Base-by-base conservation (phyloP, 2,888 invertebrate genomes). In the Chloroclysta siterata region DNA sequence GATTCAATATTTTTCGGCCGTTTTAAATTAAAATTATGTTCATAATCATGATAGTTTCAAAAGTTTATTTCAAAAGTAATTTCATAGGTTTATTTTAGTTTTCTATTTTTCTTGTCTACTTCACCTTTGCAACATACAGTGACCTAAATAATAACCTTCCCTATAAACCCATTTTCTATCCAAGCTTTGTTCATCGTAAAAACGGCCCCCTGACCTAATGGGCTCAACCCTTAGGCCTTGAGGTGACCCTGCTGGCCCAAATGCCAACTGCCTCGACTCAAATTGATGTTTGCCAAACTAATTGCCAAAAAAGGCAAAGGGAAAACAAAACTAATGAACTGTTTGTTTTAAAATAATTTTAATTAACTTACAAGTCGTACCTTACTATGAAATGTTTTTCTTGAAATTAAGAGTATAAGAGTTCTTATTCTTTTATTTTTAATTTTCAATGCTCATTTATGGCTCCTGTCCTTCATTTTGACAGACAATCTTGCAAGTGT, bases 171-270 rank as follows among this genome's bases (percentile, higher is more conserved):
- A 64, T 69, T 67, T 60, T 61, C 53, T 63, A 58, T 28, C 56
- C 65, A 65, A 68, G 72, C 51, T 70, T 73, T 68, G 79, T 77
- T 77, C 72, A 79, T 75, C 80, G 81, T 89, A 87, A 87, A 88
- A 71, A 64, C 77, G 79, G 70, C 84, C 86, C 79, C 79, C 72
- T 84, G 83, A 83, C 86, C 83, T 81, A 82, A 83, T 82, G 76
- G 70, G 39, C 47, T 59, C 74, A 74, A 76, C 80, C 77, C 78
- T 73, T 70, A 66, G 73, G 83, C 80, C 78, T 79, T 77, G 76
- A 72, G 64, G 68, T 78, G 84, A 82, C 85, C 86, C 80, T 82
- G 74, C 81, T 83, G 75, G 72, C 62, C 65, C 75, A 83, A 87
- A 87, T 86, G 83, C 81, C 84, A 82, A 79, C 69, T 47, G 65